Percentiles rank a stretch among this genome's conserved stretches.
Conservation (phyloP, 2,113 vertebrate genomes). For the Channa argus region DNA sequence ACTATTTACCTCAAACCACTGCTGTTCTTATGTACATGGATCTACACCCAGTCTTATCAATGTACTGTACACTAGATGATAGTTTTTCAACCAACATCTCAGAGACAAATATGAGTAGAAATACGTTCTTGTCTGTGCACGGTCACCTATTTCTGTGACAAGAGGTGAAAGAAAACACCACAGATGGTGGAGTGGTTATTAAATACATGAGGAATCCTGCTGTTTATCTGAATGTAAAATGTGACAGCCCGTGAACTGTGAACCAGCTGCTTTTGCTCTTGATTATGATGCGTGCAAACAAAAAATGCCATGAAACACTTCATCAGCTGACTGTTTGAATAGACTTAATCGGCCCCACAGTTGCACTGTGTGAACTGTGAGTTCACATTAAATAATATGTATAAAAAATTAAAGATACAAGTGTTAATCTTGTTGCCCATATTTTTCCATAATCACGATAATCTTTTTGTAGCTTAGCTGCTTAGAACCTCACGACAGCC, state of each 20-base stretch:
- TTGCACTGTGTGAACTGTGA: too few relatives aligned
- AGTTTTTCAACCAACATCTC: too few relatives aligned
- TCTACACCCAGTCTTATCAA: neutral
- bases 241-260: constrained; percentile 7
- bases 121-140: constrained; percentile 6
- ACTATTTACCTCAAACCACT: neutral
- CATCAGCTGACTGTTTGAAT: too few relatives aligned
- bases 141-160: neutral
- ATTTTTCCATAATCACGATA: too few relatives aligned
- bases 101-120: neutral
- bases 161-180: neutral
- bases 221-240: constrained; percentile 7
- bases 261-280: neutral
- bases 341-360: too few relatives aligned
- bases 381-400: too few relatives aligned
- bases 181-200: neutral
- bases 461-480: too few relatives aligned
- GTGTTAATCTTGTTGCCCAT: too few relatives aligned
- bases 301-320: too few relatives aligned
- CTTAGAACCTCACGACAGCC: too few relatives aligned
- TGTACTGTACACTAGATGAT: neutral
- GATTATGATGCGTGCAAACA: neutral
- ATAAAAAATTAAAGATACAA: too few relatives aligned
- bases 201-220: constrained; percentile 7
- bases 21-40: neutral